phyloP scores from a whole-genome alignment of 2,113 vertebrate genomes.

The Misgurnus anguillicaudatus region DNA sequence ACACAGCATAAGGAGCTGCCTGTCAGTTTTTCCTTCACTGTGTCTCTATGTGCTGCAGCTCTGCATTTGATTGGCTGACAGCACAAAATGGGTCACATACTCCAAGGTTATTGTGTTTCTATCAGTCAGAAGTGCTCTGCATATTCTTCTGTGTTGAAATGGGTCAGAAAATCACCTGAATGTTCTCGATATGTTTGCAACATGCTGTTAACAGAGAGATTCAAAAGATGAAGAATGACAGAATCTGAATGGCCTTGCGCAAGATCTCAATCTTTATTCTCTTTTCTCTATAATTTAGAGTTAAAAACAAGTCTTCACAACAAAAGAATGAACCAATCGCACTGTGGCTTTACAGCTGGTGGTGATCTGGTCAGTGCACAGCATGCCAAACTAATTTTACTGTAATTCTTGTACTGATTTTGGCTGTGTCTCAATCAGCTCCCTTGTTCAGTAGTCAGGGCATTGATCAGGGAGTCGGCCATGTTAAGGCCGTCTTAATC shows the following conservation, averaged over 20 bases:
- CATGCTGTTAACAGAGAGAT: not conserved
- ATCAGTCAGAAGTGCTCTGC: slow-evolving; percentile 4
- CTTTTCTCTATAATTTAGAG: slow-evolving; percentile 52
- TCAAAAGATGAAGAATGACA: not conserved
- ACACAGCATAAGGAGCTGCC: slow-evolving; percentile 22
- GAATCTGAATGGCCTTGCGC: not conserved
- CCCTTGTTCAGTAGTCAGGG: no score
- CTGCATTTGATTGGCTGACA: slow-evolving; percentile 36
- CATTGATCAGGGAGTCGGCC: no score
- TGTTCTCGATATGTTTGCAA: not conserved
- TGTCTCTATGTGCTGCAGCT: not conserved
- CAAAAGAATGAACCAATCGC: slow-evolving; percentile 62
- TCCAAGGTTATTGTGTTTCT: slow-evolving; percentile 35
- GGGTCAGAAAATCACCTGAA: slow-evolving; percentile 4
- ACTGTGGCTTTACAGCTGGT: slow-evolving; percentile 42
- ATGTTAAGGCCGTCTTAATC: no score
- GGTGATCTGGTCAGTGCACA: slow-evolving; percentile 49
- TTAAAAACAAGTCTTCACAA: slow-evolving; percentile 41
- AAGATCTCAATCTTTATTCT: slow-evolving; percentile 36
- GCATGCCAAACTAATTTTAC: slow-evolving; percentile 56
- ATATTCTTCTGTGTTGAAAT: not conserved
- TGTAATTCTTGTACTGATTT: not conserved
- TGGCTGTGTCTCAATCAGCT: no score
- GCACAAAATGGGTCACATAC: slow-evolving; percentile 1
- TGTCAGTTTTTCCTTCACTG: not conserved